Evolutionary conservation across 2,888 invertebrate genomes (phyloP).

Genomic region (Autographa gamma): DNA sequence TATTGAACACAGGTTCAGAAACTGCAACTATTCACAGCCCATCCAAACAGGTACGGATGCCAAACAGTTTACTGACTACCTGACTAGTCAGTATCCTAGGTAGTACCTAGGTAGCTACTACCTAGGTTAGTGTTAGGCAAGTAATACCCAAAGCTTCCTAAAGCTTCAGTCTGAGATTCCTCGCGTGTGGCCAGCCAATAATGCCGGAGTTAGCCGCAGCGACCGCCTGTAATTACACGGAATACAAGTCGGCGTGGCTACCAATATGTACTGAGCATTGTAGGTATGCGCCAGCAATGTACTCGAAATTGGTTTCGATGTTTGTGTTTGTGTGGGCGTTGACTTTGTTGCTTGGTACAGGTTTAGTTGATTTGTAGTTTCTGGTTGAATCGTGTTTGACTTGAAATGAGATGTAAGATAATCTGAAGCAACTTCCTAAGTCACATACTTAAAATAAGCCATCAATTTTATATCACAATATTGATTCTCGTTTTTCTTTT

Average conservation of each 20-base stretch:
- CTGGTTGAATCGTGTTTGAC: neutral
- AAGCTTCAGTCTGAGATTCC: conserved; percentile 33
- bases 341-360: neutral
- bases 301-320: conserved; percentile 11
- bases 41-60: neutral
- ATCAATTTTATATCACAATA: neutral
- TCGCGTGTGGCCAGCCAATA: conserved; percentile 31
- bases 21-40: neutral
- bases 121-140: neutral
- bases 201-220: conserved; percentile 23
- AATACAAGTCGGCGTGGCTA: conserved; percentile 34
- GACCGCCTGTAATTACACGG: conserved; percentile 48
- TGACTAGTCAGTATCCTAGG: neutral
- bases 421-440: too few species aligned
- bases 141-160: neutral
- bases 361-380: neutral
- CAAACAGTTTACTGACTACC: neutral
- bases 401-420: neutral
- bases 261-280: conserved; percentile 21
- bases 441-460: neutral
- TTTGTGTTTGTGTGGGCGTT: neutral
- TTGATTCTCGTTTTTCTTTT: neutral
- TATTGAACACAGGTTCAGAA: neutral
- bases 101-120: neutral
- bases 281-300: conserved; percentile 31